Conservation (phyloP, 1,140 invertebrate genomes). For the Ooceraea biroi region DNA sequence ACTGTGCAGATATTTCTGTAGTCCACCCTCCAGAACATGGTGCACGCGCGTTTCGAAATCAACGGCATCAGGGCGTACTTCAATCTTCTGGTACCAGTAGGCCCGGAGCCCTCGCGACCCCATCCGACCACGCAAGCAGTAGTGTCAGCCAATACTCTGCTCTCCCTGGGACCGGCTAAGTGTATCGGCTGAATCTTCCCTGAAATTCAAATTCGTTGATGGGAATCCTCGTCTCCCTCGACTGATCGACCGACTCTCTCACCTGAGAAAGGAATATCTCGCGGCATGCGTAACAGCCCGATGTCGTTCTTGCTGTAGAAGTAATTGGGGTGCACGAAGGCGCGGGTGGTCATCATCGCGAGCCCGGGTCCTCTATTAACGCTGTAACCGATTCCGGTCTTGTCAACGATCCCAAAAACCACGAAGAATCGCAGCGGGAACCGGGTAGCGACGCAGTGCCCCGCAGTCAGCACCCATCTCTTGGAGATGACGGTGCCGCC, state of each 20-base stretch:
- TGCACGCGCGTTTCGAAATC: constrained; percentile 68
- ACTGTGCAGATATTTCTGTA: constrained; percentile 66
- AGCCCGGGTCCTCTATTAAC: constrained; percentile 59
- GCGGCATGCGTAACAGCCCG: constrained; percentile 68
- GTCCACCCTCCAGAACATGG: constrained; percentile 50
- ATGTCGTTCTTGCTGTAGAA: constrained; percentile 59
- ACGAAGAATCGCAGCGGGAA: constrained; percentile 60
- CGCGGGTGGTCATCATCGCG: constrained; percentile 63
- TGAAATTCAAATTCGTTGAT: constrained; percentile 39
- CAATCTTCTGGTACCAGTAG: constrained; percentile 32
- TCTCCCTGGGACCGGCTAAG: constrained; percentile 41
- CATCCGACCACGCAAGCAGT: constrained; percentile 61
- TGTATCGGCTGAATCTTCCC: constrained; percentile 64
- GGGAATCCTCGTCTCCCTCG: neutral
- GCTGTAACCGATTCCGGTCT: constrained; percentile 63
- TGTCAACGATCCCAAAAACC: constrained; percentile 66
- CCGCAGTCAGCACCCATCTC: constrained; percentile 72
- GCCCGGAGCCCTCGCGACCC: constrained; percentile 45
- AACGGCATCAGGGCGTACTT: constrained; percentile 67
- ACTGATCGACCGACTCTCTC: neutral
- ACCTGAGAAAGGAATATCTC: constrained; percentile 65
- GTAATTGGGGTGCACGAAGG: constrained; percentile 56
- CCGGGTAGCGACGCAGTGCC: constrained; percentile 64
- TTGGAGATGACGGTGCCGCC: constrained; percentile 67
- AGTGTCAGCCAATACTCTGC: constrained; percentile 21